These are phyloP conservation scores for Strix occidentalis DNA, from an alignment of 2,797 vertebrate genomes.

Conservation along the genomic window DNA sequence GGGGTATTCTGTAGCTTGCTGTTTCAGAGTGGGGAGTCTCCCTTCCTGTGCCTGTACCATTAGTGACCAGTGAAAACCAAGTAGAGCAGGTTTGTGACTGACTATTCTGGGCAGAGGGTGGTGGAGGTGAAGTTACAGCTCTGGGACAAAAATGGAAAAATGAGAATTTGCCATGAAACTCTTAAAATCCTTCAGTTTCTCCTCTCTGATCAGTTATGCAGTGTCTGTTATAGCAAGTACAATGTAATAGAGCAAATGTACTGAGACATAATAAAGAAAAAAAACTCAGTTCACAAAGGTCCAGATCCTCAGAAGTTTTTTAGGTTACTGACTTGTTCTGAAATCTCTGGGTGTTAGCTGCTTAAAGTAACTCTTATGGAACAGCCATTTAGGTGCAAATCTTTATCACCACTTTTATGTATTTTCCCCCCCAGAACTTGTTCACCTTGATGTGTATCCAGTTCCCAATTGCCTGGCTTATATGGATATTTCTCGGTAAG, in stretches of 20 bases:
- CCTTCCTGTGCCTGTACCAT: not conserved
- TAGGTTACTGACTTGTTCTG: not conserved
- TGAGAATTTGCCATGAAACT: not conserved
- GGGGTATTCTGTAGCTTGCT: not conserved
- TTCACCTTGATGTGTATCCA: constrained; percentile 88
- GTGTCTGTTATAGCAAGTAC: not conserved
- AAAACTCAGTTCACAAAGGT: not conserved
- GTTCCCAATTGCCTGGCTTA: constrained; percentile 88
- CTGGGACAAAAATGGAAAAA: not conserved
- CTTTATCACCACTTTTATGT: not conserved
- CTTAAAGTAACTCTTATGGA: not conserved
- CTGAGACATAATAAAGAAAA: not conserved
- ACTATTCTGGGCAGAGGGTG: not conserved
- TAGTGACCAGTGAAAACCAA: not conserved
- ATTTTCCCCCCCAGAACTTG: constrained; percentile 81
- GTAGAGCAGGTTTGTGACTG: not conserved
- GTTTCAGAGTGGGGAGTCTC: not conserved
- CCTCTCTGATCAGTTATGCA: not conserved
- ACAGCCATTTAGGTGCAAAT: not conserved
- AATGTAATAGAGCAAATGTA: not conserved
- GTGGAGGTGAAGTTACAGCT: not conserved
- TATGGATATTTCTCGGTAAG: constrained; percentile 97
- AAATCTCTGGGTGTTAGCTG: not conserved
- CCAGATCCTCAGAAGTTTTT: not conserved
- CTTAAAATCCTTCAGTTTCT: not conserved